Percentiles rank a stretch among this genome's conserved stretches.
These are phyloP conservation scores for Cetonia aurata DNA, from an alignment of 2,888 invertebrate species.

Conservation along the genomic window DNA sequence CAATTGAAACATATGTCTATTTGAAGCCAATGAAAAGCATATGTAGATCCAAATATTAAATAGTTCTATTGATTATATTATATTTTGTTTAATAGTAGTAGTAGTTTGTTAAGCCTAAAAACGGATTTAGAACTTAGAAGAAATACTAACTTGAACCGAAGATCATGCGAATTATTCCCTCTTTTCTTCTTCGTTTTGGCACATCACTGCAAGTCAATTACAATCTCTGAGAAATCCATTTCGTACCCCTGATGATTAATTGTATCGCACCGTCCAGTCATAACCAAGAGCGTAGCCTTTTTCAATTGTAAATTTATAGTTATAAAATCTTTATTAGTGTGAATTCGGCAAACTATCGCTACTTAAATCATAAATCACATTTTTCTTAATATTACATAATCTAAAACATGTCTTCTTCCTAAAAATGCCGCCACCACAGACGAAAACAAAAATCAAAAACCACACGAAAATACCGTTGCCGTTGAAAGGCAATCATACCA, in stretches of 20 bases:
- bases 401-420: neutral
- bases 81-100: too few relatives aligned
- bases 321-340: neutral
- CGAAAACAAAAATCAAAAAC: constrained; percentile 14
- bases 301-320: constrained; percentile 12
- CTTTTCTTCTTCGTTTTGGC: neutral
- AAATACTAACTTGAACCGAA: too few relatives aligned
- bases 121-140: too few relatives aligned
- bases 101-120: too few relatives aligned
- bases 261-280: neutral
- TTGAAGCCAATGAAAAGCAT: too few relatives aligned
- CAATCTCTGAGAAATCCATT: constrained; percentile 1
- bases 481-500: constrained; percentile 27
- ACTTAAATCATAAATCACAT: constrained; percentile 37
- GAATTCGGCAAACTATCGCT: constrained; percentile 15
- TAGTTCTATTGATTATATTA: too few relatives aligned
- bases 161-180: too few relatives aligned
- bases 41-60: too few relatives aligned
- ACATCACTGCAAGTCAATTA: neutral
- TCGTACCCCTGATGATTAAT: constrained; percentile 11
- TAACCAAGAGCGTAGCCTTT: neutral
- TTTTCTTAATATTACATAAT: constrained; percentile 15
- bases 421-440: neutral
- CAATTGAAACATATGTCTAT: too few relatives aligned
- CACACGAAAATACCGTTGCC: neutral